phyloP scores from a whole-genome alignment of 2,113 vertebrate genomes.

The Stegastes partitus region DNA sequence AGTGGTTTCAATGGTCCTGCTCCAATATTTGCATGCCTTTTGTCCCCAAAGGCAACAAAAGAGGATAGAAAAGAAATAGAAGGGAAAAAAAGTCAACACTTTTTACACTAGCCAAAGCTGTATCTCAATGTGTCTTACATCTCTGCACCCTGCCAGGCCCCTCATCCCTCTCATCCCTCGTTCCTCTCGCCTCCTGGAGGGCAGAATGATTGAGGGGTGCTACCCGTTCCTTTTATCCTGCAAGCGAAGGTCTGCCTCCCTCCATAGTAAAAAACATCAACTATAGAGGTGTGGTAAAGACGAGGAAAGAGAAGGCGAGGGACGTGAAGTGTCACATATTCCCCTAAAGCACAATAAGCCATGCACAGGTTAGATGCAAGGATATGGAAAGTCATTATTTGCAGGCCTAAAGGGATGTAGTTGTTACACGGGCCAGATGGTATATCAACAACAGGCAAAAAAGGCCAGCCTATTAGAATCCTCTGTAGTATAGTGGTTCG shows the following conservation, averaged over 20 bases:
- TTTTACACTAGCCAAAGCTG: slow-evolving; percentile 77
- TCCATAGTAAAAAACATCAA: slow-evolving; percentile 73
- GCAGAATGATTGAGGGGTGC: slow-evolving; percentile 79
- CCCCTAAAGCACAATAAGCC: slow-evolving; percentile 75
- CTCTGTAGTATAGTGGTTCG: slow-evolving; percentile 66
- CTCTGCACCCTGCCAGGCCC: slow-evolving; percentile 79
- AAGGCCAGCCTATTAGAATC: slow-evolving; percentile 71
- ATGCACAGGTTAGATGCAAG: slow-evolving; percentile 77
- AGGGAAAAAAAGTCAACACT: slow-evolving; percentile 75
- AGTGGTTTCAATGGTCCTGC: slow-evolving; percentile 60
- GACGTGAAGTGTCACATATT: slow-evolving; percentile 71
- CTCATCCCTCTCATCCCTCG: slow-evolving; percentile 67
- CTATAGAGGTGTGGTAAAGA: slow-evolving; percentile 69
- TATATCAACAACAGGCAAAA: slow-evolving; percentile 75
- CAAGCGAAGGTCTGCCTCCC: slow-evolving; percentile 74
- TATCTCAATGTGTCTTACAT: slow-evolving; percentile 83
- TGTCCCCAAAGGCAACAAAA: slow-evolving; percentile 76
- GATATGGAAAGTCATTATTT: slow-evolving; percentile 83
- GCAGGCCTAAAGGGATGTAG: slow-evolving; percentile 78
- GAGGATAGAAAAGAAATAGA: slow-evolving; percentile 54
- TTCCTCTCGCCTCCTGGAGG: slow-evolving; percentile 81
- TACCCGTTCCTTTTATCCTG: slow-evolving; percentile 83
- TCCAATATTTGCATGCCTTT: slow-evolving; percentile 83
- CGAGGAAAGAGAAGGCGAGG: slow-evolving; percentile 65
- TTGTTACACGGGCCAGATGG: slow-evolving; percentile 77